Base-by-base conservation (phyloP, 2,888 invertebrate species). In the Dicroscelio sp. region DNA sequence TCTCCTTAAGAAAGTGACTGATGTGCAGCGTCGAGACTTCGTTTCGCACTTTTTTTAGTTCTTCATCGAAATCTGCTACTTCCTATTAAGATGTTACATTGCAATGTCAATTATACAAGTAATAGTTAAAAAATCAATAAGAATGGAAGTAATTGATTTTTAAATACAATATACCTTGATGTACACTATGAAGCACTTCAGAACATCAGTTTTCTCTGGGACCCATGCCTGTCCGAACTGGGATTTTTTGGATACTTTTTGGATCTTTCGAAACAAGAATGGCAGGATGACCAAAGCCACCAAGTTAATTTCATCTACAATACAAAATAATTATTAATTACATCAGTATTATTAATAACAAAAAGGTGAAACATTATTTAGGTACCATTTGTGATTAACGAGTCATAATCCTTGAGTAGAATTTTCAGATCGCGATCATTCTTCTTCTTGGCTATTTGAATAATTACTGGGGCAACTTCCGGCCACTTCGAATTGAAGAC, bases 261-360 rank as follows among this genome's bases (percentile, higher is more conserved):
- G 73, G 33, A 84, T 60, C n/a, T 75, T 84, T 43, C 35, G 14
- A 33, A 83, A 84, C 17, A 63, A 84, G 20, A 73, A 75, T 23
- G 84, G 63, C 30, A 75, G 31, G 10, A 83, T 3, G 0, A 83
- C 43, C 27, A 83, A 69, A 17, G 83, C 73, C 27, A 83, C 6
- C 25, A 79, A 52, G n/a, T 65, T 17, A 5, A 35, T 30, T n/a
- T 63, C 30, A 20, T 25, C 65, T 80, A 33, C 10, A 65, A 38
- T 43, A 79, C 5, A 31, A 43, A 65, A 8, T 35, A 35, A 35
- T 2, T 35, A 1, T 58, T 27, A 38, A n/a, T n/a, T n/a, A 48
- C 2, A 48, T 48, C 20, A 48, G 48, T 48, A 17, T 48, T 48
- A 14, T 48, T 17, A 17, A 38, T 38, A 38, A 38, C 8, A 38